Evolutionary conservation across 2,888 invertebrate genomes (phyloP).

Genomic region (Cremastinae sp.): DNA sequence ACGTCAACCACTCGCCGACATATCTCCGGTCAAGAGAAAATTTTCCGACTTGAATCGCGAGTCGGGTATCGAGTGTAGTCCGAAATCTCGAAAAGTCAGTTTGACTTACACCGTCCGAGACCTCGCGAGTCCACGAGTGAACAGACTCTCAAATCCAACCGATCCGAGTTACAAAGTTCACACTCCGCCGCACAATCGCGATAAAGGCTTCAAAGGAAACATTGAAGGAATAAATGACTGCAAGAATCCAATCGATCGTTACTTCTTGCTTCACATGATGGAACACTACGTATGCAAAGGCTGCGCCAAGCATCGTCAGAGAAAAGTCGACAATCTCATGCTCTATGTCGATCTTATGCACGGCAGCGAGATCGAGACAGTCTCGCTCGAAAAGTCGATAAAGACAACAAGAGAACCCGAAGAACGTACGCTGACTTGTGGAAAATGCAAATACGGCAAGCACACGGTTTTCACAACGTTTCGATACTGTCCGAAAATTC

Average conservation of each 20-base stretch:
- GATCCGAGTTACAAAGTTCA: constrained; percentile 62
- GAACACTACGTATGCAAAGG: constrained; percentile 71
- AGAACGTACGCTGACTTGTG: constrained; percentile 70
- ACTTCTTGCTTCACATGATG: constrained; percentile 70
- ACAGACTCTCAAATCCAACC: constrained; percentile 58
- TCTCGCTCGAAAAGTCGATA: constrained; percentile 66
- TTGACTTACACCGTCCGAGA: constrained; percentile 60
- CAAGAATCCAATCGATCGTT: constrained; percentile 71
- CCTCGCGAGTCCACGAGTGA: constrained; percentile 59
- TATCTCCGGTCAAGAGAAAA: constrained; percentile 64
- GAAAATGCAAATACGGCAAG: constrained; percentile 68
- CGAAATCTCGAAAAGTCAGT: constrained; percentile 26
- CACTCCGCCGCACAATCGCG: constrained; percentile 59
- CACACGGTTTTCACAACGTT: constrained; percentile 70
- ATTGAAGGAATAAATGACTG: constrained; percentile 34
- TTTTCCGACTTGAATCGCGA: constrained; percentile 48
- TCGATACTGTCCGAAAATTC: constrained; percentile 69
- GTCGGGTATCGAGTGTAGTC: constrained; percentile 25
- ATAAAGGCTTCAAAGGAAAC: constrained; percentile 15
- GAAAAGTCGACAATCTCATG: constrained; percentile 73
- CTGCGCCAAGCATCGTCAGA: constrained; percentile 69
- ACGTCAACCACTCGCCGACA: constrained; percentile 67
- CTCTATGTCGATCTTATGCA: constrained; percentile 70
- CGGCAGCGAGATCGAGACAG: constrained; percentile 56
- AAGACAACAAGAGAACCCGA: constrained; percentile 69